Percentiles rank a stretch among this genome's conserved stretches.
Conservation (phyloP, 2,888 invertebrate species). For the Synanthedon myopaeformis region DNA sequence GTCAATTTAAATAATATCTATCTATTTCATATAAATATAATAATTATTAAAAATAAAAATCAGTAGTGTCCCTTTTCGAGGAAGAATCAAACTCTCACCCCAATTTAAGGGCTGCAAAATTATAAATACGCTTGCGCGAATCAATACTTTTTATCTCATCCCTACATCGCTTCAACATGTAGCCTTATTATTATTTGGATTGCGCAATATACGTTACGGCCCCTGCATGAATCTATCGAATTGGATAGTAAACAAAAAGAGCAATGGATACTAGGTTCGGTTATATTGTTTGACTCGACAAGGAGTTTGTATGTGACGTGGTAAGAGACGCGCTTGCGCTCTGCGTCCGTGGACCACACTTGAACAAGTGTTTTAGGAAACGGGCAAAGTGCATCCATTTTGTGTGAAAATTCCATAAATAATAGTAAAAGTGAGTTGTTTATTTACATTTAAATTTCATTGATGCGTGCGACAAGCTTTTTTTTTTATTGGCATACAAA, state of each 20-base stretch:
- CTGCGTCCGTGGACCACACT: constrained; percentile 50
- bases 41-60: too few species aligned
- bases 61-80: background rate
- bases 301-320: constrained; percentile 23
- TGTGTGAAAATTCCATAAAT: constrained; percentile 28
- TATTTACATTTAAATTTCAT: constrained; percentile 1
- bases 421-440: constrained; percentile 42
- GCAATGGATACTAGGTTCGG: constrained; percentile 19
- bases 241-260: constrained; percentile 3
- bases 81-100: constrained; percentile 4
- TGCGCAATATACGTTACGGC: too few species aligned
- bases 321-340: constrained; percentile 51
- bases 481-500: too few species aligned
- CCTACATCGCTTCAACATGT: constrained; percentile 14
- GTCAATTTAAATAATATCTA: too few species aligned
- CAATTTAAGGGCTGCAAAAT: constrained; percentile 29
- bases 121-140: constrained; percentile 55
- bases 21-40: too few species aligned
- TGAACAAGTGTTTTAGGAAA: constrained; percentile 50
- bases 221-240: too few species aligned
- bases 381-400: constrained; percentile 48
- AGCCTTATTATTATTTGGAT: background rate
- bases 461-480: too few species aligned
- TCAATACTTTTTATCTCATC: constrained; percentile 37
- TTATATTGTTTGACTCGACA: background rate